Percentiles rank a stretch among this genome's conserved stretches.
phyloP scores from a whole-genome alignment of 2,113 vertebrate genomes.

The Hoplias malabaricus region DNA sequence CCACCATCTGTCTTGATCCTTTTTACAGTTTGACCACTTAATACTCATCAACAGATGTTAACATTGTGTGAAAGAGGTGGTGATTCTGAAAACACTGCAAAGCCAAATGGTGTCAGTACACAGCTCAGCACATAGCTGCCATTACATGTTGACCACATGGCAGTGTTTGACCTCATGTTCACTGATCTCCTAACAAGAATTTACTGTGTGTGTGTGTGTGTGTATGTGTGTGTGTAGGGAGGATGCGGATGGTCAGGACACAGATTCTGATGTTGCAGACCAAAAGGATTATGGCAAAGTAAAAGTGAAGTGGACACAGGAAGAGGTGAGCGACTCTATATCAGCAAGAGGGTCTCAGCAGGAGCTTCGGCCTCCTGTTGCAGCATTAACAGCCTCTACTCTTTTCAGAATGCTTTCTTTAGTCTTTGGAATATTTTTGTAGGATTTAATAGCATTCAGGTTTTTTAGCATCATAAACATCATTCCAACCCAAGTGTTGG shows the following conservation, averaged over 20 bases:
- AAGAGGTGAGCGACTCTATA: conserved; percentile 79
- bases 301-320: conserved; percentile 92
- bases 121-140: conserved; percentile 18
- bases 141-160: conserved; percentile 15
- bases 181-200: not conserved
- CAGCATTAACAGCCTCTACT: too few relatives aligned
- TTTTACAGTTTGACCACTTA: too few relatives aligned
- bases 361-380: too few relatives aligned
- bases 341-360: too few relatives aligned
- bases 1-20: too few relatives aligned
- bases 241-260: conserved; percentile 87
- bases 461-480: too few relatives aligned
- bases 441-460: too few relatives aligned
- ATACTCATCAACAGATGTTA: not conserved
- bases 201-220: not conserved
- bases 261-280: conserved; percentile 86
- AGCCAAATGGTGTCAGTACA: not conserved
- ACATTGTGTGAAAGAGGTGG: not conserved
- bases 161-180: not conserved
- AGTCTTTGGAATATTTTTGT: too few relatives aligned
- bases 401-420: too few relatives aligned
- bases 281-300: conserved; percentile 83
- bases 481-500: too few relatives aligned
- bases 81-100: not conserved
- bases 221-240: conserved; percentile 73